phyloP scores from a whole-genome alignment of 2,888 invertebrate species.

The Exephanes ischioxanthus region DNA sequence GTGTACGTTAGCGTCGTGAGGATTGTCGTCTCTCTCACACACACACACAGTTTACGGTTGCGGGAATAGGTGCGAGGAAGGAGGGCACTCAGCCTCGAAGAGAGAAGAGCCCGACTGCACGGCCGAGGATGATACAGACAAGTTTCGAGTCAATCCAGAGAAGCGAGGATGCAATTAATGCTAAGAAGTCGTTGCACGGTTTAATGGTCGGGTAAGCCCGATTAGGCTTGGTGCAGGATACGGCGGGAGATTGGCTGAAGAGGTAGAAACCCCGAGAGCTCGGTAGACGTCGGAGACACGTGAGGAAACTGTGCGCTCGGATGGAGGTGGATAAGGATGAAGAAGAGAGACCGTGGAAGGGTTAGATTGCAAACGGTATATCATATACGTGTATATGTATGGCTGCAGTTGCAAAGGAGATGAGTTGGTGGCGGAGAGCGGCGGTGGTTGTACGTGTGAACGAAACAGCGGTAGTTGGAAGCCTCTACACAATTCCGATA shows the following conservation, averaged over 20 bases:
- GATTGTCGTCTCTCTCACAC: not conserved
- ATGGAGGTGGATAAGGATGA: conserved; percentile 27
- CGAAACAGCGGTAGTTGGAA: conserved; percentile 65
- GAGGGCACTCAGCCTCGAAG: conserved; percentile 31
- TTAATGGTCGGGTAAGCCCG: conserved; percentile 80
- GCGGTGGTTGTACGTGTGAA: conserved; percentile 62
- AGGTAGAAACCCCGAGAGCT: conserved; percentile 16
- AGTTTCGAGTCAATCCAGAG: conserved; percentile 72
- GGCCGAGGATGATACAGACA: conserved; percentile 21
- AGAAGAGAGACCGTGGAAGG: conserved; percentile 47
- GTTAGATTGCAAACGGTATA: conserved; percentile 58
- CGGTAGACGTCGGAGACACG: conserved; percentile 12
- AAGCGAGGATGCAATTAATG: conserved; percentile 82
- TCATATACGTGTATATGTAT: not conserved
- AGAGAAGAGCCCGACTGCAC: not conserved
- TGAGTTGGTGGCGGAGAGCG: conserved; percentile 12
- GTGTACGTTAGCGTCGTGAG: conserved; percentile 4
- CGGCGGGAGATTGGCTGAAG: conserved; percentile 33
- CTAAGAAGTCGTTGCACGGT: conserved; percentile 81
- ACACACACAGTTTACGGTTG: not conserved
- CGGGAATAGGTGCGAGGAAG: conserved; percentile 34
- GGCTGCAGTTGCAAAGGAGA: conserved; percentile 3
- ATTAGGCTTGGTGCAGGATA: conserved; percentile 55
- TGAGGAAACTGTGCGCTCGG: not conserved
- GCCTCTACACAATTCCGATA: conserved; percentile 67